A percentile compares a stretch with the other conserved stretches of the same genome.
Evolutionary conservation across 2,888 invertebrate genomes (phyloP).

Genomic region (Nasonovia ribisnigri): DNA sequence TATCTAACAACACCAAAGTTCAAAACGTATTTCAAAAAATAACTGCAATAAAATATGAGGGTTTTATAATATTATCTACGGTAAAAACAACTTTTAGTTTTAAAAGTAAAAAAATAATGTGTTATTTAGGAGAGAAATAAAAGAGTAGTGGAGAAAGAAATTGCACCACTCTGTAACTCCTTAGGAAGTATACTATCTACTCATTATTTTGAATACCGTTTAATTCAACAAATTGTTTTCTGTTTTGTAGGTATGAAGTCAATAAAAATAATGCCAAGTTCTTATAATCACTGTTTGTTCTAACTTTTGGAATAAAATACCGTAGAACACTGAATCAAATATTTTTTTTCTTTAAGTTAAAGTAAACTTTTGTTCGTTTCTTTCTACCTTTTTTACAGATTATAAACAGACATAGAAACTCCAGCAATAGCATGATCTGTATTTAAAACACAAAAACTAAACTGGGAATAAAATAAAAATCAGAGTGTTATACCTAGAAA

Average conservation of each 20-base stretch:
- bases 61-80: neutral
- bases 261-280: constrained; percentile 47
- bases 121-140: neutral
- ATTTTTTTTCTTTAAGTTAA: neutral
- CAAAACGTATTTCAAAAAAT: neutral
- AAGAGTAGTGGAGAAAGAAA: neutral
- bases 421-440: neutral
- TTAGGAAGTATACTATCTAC: neutral
- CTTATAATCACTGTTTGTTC: constrained; percentile 50
- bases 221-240: constrained; percentile 47
- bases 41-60: neutral
- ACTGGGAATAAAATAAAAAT: neutral
- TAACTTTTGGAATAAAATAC: constrained; percentile 46
- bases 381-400: constrained; percentile 24
- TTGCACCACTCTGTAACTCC: neutral
- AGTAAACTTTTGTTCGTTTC: constrained; percentile 2
- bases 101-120: neutral
- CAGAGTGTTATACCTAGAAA: neutral
- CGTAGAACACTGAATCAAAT: neutral
- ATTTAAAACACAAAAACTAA: neutral
- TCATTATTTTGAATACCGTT: constrained; percentile 33
- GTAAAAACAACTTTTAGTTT: neutral
- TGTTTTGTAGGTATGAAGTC: constrained; percentile 19
- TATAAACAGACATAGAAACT: constrained; percentile 23
- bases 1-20: neutral